These are phyloP conservation scores for Peribatodes rhomboidaria DNA, from an alignment of 2,888 invertebrate genomes.

Conservation along the genomic window DNA sequence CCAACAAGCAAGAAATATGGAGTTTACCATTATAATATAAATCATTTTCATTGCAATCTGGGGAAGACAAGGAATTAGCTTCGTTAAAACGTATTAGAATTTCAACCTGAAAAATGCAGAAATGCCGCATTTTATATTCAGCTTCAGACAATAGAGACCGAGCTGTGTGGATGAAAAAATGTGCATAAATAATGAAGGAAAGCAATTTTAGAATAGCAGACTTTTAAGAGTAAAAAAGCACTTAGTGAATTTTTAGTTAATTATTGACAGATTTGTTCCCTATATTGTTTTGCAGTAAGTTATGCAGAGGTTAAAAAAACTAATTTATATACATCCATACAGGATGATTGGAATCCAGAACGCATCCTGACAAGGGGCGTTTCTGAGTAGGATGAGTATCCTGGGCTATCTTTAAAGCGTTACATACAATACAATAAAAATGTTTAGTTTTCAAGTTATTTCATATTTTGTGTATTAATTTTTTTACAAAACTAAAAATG, in stretches of 20 bases:
- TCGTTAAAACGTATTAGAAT: constrained; percentile 18
- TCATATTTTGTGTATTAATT: too few relatives aligned
- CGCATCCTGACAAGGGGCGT: too few relatives aligned
- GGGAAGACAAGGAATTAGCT: constrained; percentile 18
- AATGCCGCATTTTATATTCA: not conserved
- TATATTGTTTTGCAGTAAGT: too few relatives aligned
- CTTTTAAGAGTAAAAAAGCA: not conserved
- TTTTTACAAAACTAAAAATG: too few relatives aligned
- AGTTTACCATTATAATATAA: constrained; percentile 14
- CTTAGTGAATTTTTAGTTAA: too few relatives aligned
- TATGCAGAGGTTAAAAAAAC: too few relatives aligned
- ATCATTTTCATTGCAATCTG: constrained; percentile 20
- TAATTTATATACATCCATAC: too few relatives aligned
- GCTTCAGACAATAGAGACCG: not conserved
- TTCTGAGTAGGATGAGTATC: too few relatives aligned
- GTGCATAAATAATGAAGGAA: not conserved
- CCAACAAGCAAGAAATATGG: constrained; percentile 10
- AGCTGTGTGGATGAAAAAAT: not conserved
- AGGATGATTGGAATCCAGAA: too few relatives aligned
- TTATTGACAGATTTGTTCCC: not conserved
- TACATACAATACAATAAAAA: too few relatives aligned
- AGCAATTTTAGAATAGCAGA: not conserved
- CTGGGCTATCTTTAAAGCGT: too few relatives aligned
- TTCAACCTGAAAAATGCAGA: constrained; percentile 15
- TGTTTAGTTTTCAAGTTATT: too few relatives aligned